phyloP scores from a whole-genome alignment of 2,113 vertebrate genomes.

The Lampris megalopsis region DNA sequence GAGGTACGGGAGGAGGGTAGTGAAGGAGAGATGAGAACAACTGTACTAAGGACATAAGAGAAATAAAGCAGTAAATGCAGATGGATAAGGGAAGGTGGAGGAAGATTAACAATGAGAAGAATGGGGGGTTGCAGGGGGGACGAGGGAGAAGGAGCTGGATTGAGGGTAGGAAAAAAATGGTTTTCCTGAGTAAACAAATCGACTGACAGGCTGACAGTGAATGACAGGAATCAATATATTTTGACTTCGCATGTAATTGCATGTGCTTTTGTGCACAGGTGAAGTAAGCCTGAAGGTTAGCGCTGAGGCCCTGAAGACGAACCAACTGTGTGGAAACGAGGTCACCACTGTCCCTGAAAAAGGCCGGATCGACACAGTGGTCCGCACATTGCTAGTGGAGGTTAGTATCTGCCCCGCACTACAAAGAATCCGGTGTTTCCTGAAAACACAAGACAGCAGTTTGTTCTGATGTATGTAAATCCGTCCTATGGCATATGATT shows the following conservation, averaged over 20 bases:
- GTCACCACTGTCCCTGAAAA: slow-evolving; percentile 69
- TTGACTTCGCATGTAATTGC: neutral
- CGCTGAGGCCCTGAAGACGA: slow-evolving; percentile 74
- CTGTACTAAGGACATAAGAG: slow-evolving; percentile 1
- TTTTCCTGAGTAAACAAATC: slow-evolving; percentile 41
- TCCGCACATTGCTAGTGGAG: slow-evolving; percentile 83
- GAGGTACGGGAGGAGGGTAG: slow-evolving; percentile 29
- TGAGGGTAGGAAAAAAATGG: slow-evolving; percentile 20
- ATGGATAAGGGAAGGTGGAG: slow-evolving; percentile 63
- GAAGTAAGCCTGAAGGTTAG: slow-evolving; percentile 79
- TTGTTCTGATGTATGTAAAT: no score
- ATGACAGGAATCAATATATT: slow-evolving; percentile 13
- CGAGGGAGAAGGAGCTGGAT: slow-evolving; percentile 26
- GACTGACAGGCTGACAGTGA: slow-evolving; percentile 22
- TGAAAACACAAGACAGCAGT: no score
- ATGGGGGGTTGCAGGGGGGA: neutral
- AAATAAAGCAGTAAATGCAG: slow-evolving; percentile 68
- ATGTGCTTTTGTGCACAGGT: slow-evolving; percentile 69
- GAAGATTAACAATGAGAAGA: slow-evolving; percentile 48
- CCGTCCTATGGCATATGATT: no score
- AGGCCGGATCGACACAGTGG: slow-evolving; percentile 80
- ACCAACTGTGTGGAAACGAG: slow-evolving; percentile 72
- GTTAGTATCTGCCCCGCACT: slow-evolving; percentile 66
- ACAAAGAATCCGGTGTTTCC: neutral
- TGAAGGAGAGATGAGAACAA: slow-evolving; percentile 25